Evolutionary conservation across 2,888 invertebrate species (phyloP).

Genomic region (Branchellion lobata): DNA sequence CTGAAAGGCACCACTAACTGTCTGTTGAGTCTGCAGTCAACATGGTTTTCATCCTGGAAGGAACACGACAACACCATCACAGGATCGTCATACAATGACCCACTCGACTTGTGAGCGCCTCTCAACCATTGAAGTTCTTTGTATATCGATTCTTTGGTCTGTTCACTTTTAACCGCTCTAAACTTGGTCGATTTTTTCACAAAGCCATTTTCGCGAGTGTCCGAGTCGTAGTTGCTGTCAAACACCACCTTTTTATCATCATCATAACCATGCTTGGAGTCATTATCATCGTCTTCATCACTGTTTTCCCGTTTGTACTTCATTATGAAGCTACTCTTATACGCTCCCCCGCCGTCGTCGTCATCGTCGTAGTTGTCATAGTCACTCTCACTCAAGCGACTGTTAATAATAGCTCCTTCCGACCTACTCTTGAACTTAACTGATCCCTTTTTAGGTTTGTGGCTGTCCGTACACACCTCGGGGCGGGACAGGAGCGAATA

Average conservation of each 20-base stretch:
- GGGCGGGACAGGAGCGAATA: not conserved
- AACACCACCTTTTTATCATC: no score
- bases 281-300: conserved; percentile 66
- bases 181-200: not conserved
- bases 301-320: conserved; percentile 6
- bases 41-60: conserved; percentile 22
- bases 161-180: no score
- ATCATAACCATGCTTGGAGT: conserved; percentile 65
- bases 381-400: conserved; percentile 32
- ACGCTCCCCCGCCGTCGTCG: not conserved
- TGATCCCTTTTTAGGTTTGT: no score
- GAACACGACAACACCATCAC: conserved; percentile 11
- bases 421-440: not conserved
- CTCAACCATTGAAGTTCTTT: not conserved
- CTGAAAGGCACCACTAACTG: not conserved
- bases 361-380: conserved; percentile 20
- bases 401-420: not conserved
- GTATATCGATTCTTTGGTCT: no score
- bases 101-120: conserved; percentile 20
- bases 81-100: conserved; percentile 33
- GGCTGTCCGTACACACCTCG: not conserved
- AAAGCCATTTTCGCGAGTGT: not conserved
- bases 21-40: conserved; percentile 22
- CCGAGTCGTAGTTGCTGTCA: not conserved
- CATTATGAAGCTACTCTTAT: not conserved